These are phyloP conservation scores for Lithosia quadra DNA, from an alignment of 2,888 invertebrate species.

Conservation along the genomic window DNA sequence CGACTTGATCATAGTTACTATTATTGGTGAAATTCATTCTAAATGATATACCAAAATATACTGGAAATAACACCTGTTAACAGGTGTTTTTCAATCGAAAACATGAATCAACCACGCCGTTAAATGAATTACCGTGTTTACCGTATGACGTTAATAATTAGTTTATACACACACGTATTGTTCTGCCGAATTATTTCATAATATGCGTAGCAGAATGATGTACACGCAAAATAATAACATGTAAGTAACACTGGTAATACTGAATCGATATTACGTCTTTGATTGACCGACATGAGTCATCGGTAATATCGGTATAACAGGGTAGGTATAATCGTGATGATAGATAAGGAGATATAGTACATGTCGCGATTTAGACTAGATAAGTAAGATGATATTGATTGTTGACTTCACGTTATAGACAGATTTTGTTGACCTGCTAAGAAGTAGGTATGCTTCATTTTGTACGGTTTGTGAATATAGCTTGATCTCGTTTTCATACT, in stretches of 20 bases:
- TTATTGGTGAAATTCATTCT: background rate
- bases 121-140: conserved; percentile 30
- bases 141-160: conserved; percentile 43
- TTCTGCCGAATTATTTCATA: conserved; percentile 36
- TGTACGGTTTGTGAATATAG: too few species aligned
- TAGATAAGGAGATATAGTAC: background rate
- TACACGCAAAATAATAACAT: conserved; percentile 11
- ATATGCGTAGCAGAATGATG: conserved; percentile 18
- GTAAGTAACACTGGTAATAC: too few species aligned
- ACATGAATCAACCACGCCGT: conserved; percentile 4
- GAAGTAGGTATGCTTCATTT: too few species aligned
- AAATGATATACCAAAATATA: background rate
- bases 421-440: background rate
- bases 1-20: background rate
- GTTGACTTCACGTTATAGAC: background rate
- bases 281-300: conserved; percentile 9
- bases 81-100: background rate
- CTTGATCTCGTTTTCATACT: too few species aligned
- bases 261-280: conserved; percentile 5
- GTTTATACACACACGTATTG: conserved; percentile 44
- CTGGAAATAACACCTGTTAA: background rate
- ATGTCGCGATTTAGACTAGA: background rate
- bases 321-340: background rate
- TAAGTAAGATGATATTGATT: background rate
- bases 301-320: background rate